Evolutionary conservation across 2,113 vertebrate genomes (phyloP).

Genomic region (Calonectris borealis): DNA sequence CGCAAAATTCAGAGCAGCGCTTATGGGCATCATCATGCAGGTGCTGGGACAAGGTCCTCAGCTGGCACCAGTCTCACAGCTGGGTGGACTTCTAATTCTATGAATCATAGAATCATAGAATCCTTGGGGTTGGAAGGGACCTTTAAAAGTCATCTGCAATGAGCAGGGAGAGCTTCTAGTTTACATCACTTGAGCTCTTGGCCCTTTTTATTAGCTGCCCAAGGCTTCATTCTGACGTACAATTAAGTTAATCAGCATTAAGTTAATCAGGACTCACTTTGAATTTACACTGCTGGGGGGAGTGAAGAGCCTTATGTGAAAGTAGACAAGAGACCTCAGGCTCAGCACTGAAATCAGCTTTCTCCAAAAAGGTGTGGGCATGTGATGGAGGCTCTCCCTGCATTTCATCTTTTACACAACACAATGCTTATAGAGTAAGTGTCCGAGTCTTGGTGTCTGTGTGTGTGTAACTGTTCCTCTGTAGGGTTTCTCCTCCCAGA

Average conservation of each 20-base stretch:
- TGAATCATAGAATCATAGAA: not conserved
- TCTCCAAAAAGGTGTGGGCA: not conserved
- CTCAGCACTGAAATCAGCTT: not conserved
- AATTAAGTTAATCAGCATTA: not conserved
- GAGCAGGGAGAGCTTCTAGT: not conserved
- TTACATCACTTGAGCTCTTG: not conserved
- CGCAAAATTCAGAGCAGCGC: not conserved
- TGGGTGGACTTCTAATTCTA: not conserved
- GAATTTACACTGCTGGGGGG: not conserved
- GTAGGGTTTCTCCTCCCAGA: not conserved
- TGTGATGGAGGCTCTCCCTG: not conserved
- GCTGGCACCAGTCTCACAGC: not conserved
- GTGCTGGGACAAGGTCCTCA: not conserved
- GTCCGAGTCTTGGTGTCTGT: not conserved
- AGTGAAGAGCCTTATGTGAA: not conserved
- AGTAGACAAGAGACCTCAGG: not conserved
- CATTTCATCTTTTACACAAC: not conserved
- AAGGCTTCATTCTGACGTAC: not conserved
- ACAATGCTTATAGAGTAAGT: not conserved
- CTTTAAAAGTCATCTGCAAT: not conserved
- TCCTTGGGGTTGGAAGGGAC: not conserved
- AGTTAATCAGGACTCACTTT: not conserved
- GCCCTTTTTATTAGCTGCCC: not conserved
- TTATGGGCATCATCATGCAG: not conserved
- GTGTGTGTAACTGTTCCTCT: not conserved